Conservation (phyloP, 37 sponge, comb jelly and placozoan species). For the Diacarnus erythraeanus region DNA sequence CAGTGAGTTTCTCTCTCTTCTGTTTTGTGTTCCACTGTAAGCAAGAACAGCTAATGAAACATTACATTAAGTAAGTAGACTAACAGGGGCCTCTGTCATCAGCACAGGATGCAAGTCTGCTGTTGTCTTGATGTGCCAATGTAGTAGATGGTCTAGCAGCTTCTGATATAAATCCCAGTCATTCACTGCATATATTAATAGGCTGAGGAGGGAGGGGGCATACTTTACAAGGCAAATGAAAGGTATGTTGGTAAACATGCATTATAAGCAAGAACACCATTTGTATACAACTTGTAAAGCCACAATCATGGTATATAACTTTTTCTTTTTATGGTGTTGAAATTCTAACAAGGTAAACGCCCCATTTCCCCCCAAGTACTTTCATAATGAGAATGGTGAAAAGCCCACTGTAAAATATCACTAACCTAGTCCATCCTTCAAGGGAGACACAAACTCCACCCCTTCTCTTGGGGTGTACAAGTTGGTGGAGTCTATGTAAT, state of each 20-base stretch:
- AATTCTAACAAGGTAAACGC: too few relatives aligned
- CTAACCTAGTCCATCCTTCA: slow-evolving; percentile 74
- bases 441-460: slow-evolving; percentile 59
- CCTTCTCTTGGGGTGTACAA: slow-evolving; percentile 57
- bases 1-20: slow-evolving; percentile 92
- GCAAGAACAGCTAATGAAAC: slow-evolving; percentile 1
- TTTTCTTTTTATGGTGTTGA: too few relatives aligned
- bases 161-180: slow-evolving; percentile 94
- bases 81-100: slow-evolving; percentile 90
- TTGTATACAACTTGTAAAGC: too few relatives aligned
- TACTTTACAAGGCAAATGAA: too few relatives aligned
- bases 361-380: too few relatives aligned
- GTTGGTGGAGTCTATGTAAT: slow-evolving; percentile 76
- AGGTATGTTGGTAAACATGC: too few relatives aligned
- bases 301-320: too few relatives aligned
- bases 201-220: too few relatives aligned
- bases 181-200: slow-evolving; percentile 65
- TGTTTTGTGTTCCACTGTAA: slow-evolving; percentile 88
- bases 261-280: too few relatives aligned
- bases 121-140: slow-evolving; percentile 75
- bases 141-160: slow-evolving; percentile 81
- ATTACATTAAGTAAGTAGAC: slow-evolving; percentile 15
- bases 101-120: slow-evolving; percentile 87
- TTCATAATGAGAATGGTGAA: too few relatives aligned
- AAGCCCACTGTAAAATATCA: too few relatives aligned